Evolutionary conservation across 2,113 vertebrate genomes (phyloP).

Genomic region (Odobenus rosmarus): DNA sequence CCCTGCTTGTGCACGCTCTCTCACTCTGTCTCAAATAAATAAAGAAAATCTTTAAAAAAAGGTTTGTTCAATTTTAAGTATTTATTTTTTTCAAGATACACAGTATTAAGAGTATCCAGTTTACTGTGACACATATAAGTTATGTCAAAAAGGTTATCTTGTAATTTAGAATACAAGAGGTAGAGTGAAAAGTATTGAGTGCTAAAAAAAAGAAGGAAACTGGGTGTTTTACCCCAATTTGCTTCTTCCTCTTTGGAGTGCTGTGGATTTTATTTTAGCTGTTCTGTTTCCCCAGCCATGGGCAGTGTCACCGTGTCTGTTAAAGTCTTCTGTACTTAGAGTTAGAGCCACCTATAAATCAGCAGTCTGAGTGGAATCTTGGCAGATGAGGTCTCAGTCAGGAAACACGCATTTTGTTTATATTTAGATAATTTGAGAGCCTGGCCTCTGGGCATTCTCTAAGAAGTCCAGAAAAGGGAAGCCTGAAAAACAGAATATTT

Average conservation of each 20-base stretch:
- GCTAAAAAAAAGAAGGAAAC: slow-evolving; percentile 68
- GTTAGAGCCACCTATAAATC: slow-evolving; percentile 49
- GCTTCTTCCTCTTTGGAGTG: slow-evolving; percentile 71
- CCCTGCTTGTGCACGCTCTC: neutral
- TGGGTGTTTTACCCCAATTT: slow-evolving; percentile 63
- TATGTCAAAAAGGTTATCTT: neutral
- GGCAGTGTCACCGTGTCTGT: slow-evolving; percentile 62
- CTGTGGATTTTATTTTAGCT: slow-evolving; percentile 44
- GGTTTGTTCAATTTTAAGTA: slow-evolving; percentile 2
- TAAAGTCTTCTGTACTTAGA: neutral
- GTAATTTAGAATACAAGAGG: neutral
- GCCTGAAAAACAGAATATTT: slow-evolving; percentile 37
- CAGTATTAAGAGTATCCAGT: neutral
- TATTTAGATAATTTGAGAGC: slow-evolving; percentile 10
- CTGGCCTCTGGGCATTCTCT: neutral
- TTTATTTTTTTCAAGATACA: neutral
- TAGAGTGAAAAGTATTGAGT: slow-evolving; percentile 4
- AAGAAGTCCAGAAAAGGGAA: slow-evolving; percentile 60
- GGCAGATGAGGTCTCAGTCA: slow-evolving; percentile 53
- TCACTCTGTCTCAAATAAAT: neutral
- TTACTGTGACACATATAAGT: neutral
- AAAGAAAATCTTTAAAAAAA: neutral
- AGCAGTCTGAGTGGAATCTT: slow-evolving; percentile 49
- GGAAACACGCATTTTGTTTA: slow-evolving; percentile 49
- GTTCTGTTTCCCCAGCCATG: slow-evolving; percentile 39